Conservation (phyloP, 53 echinoderm and acorn worm species). For the Arbacia lixula region DNA sequence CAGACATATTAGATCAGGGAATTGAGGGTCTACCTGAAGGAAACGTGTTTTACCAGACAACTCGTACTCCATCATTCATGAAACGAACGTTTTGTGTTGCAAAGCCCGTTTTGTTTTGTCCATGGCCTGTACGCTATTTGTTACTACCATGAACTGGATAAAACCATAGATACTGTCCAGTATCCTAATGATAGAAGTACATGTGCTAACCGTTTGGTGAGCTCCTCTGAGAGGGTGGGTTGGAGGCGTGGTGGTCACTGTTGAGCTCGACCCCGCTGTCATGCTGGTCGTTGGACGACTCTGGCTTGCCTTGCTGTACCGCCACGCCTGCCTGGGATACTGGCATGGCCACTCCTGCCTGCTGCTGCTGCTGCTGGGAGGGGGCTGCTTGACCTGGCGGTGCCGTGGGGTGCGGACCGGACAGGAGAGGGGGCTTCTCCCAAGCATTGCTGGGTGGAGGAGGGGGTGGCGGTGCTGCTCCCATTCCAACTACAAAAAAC, state of each 20-base stretch:
- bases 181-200: background rate
- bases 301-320: conserved; percentile 64
- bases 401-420: conserved; percentile 14
- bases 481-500: conserved; percentile 19
- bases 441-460: conserved; percentile 90
- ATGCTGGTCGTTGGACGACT: conserved; percentile 79
- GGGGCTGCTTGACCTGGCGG: background rate
- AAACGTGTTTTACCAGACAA: no score
- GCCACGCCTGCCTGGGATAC: background rate
- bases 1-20: no score
- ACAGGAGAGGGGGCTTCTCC: conserved; percentile 85
- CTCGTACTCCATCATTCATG: no score
- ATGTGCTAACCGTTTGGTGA: conserved; percentile 74
- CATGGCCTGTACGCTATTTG: no score
- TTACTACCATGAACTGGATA: no score
- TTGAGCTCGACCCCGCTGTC: conserved; percentile 98
- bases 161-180: no score
- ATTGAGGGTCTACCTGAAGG: no score
- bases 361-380: background rate
- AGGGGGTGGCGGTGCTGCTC: conserved; percentile 46
- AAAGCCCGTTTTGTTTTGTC: no score
- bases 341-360: conserved; percentile 21
- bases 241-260: conserved; percentile 95
- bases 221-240: conserved; percentile 91
- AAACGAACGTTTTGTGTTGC: no score